phyloP scores from a whole-genome alignment of 2,113 vertebrate species.

The Verasper variegatus region DNA sequence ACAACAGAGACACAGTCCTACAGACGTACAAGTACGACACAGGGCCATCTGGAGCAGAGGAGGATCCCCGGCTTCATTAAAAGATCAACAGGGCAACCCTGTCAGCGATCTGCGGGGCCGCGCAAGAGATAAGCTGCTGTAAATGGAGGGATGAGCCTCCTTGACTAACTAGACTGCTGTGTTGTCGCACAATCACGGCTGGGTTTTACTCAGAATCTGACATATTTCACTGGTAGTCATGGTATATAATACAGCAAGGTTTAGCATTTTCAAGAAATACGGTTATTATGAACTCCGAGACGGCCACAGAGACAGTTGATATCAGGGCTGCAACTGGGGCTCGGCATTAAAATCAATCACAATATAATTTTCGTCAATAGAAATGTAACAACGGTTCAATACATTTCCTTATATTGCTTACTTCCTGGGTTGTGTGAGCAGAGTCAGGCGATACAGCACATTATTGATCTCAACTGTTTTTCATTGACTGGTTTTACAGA shows the following conservation, averaged over 20 bases:
- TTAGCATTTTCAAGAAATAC: not conserved
- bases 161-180: slow-evolving; percentile 16
- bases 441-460: too few species aligned
- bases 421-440: too few species aligned
- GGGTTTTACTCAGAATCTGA: not conserved
- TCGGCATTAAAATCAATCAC: not conserved
- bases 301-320: not conserved
- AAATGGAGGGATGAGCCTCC: slow-evolving; percentile 61
- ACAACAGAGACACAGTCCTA: slow-evolving; percentile 25
- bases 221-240: not conserved
- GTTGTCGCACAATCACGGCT: slow-evolving; percentile 21
- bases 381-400: not conserved
- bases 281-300: not conserved
- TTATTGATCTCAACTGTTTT: too few species aligned
- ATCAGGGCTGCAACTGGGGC: too few species aligned
- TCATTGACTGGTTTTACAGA: too few species aligned
- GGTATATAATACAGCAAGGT: not conserved
- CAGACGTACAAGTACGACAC: slow-evolving; percentile 51
- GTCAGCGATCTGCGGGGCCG: slow-evolving; percentile 43
- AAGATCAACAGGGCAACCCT: slow-evolving; percentile 64
- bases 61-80: slow-evolving; percentile 69
- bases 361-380: not conserved
- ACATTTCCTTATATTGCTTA: not conserved
- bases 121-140: slow-evolving; percentile 66
- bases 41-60: slow-evolving; percentile 69